These are phyloP conservation scores for Alcis repandata DNA, from an alignment of 2,888 invertebrate genomes.

Conservation along the genomic window DNA sequence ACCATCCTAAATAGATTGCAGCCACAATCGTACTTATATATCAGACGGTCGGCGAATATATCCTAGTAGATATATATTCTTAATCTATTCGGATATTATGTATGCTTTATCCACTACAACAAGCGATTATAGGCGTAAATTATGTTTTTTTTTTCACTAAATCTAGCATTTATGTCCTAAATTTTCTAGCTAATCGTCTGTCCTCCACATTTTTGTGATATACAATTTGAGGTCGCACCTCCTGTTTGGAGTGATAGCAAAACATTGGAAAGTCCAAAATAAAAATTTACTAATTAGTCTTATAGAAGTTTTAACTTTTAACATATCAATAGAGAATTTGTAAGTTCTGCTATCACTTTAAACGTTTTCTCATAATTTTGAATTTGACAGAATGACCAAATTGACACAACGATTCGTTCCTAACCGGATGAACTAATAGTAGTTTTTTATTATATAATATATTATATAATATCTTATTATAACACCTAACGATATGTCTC, in stretches of 20 bases:
- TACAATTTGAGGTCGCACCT: slow-evolving; percentile 72
- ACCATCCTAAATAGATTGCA: slow-evolving; percentile 41
- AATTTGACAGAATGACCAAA: slow-evolving; percentile 79
- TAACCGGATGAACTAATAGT: slow-evolving; percentile 50
- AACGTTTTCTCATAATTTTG: slow-evolving; percentile 34
- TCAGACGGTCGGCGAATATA: slow-evolving; percentile 53
- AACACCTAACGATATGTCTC: slow-evolving; percentile 85
- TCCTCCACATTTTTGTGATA: slow-evolving; percentile 65
- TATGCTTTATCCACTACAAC: slow-evolving; percentile 60
- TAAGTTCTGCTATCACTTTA: slow-evolving; percentile 37
- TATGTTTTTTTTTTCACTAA: slow-evolving; percentile 58
- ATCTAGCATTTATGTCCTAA: slow-evolving; percentile 71
- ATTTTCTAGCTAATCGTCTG: slow-evolving; percentile 78
- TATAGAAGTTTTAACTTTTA: slow-evolving; percentile 49
- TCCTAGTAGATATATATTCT: slow-evolving; percentile 46
- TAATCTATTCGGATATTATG: slow-evolving; percentile 61
- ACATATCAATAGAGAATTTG: slow-evolving; percentile 48
- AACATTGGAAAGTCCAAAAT: slow-evolving; percentile 41
- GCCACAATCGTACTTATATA: slow-evolving; percentile 22
- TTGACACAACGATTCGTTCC: slow-evolving; percentile 74
- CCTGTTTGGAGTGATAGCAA: slow-evolving; percentile 43
- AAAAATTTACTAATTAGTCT: slow-evolving; percentile 48
- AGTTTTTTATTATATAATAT: slow-evolving; percentile 58
- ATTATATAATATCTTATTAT: slow-evolving; percentile 73
- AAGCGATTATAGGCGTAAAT: slow-evolving; percentile 76